phyloP scores from a whole-genome alignment of 2,888 invertebrate species.

The Steromphala cineraria region DNA sequence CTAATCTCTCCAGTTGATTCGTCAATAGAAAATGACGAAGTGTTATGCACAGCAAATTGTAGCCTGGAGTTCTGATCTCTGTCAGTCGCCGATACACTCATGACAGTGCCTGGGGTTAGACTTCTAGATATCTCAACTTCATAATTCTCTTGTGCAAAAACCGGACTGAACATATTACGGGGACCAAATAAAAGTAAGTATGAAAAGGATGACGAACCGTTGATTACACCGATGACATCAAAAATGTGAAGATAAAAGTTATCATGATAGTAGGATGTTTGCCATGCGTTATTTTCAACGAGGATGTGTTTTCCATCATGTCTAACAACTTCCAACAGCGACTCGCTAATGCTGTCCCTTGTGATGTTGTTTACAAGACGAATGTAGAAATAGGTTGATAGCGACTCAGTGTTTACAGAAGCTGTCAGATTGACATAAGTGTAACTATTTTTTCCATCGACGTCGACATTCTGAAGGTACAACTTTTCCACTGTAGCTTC shows the following conservation, averaged over 20 bases:
- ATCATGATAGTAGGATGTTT: slow-evolving; percentile 39
- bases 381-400: slow-evolving; percentile 29
- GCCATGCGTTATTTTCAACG: slow-evolving; percentile 40
- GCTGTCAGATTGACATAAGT: slow-evolving; percentile 23
- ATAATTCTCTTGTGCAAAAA: slow-evolving; percentile 19
- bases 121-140: not conserved
- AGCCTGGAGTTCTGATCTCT: not conserved
- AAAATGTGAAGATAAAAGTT: slow-evolving; percentile 35
- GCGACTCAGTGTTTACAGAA: not conserved
- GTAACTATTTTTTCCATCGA: slow-evolving; percentile 17
- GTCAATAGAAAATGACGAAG: not conserved
- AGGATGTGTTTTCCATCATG: slow-evolving; percentile 27
- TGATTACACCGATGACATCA: slow-evolving; percentile 18
- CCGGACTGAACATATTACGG: slow-evolving; percentile 33
- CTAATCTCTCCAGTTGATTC: not conserved
- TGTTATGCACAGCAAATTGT: not conserved
- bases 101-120: not conserved
- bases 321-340: slow-evolving; percentile 24
- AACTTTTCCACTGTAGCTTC: slow-evolving; percentile 7
- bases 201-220: not conserved
- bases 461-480: not conserved
- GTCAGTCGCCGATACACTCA: not conserved
- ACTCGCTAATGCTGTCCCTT: not conserved
- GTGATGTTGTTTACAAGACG: slow-evolving; percentile 37
- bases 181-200: slow-evolving; percentile 34